Conservation (phyloP, 2,888 invertebrate genomes). For the Trichopoda pennipes region DNA sequence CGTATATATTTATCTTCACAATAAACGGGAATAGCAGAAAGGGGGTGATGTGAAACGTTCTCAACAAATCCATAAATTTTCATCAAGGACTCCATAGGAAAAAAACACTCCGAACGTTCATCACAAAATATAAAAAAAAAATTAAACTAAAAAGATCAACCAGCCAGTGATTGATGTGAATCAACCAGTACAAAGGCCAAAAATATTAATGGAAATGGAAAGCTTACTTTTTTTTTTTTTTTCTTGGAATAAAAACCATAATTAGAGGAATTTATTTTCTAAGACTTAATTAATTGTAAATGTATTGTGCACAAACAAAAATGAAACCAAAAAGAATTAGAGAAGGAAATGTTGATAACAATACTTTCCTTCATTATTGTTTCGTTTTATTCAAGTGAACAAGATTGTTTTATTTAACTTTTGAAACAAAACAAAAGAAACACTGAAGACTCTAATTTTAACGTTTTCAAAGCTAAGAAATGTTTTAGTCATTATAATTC, state of each 20-base stretch:
- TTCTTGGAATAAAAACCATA: not conserved
- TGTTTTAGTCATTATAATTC: constrained; percentile 40
- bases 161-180: constrained; percentile 8
- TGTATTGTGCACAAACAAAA: constrained; percentile 47
- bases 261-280: constrained; percentile 25
- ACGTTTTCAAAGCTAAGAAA: constrained; percentile 29
- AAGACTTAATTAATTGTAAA: constrained; percentile 28
- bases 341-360: constrained; percentile 34
- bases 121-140: not conserved
- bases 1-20: constrained; percentile 41
- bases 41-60: constrained; percentile 22
- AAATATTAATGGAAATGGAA: constrained; percentile 19
- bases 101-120: constrained; percentile 41
- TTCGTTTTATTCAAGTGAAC: constrained; percentile 26
- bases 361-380: constrained; percentile 7
- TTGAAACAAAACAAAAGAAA: constrained; percentile 9
- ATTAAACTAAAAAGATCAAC: not conserved
- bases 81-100: constrained; percentile 34
- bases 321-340: constrained; percentile 12
- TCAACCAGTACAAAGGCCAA: constrained; percentile 25
- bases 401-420: constrained; percentile 20
- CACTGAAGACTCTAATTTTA: constrained; percentile 10
- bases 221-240: not conserved
- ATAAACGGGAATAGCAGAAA: constrained; percentile 33
- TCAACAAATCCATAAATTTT: constrained; percentile 30